phyloP scores from a whole-genome alignment of 2,888 invertebrate genomes.

The Carpatolechia fugitivella region DNA sequence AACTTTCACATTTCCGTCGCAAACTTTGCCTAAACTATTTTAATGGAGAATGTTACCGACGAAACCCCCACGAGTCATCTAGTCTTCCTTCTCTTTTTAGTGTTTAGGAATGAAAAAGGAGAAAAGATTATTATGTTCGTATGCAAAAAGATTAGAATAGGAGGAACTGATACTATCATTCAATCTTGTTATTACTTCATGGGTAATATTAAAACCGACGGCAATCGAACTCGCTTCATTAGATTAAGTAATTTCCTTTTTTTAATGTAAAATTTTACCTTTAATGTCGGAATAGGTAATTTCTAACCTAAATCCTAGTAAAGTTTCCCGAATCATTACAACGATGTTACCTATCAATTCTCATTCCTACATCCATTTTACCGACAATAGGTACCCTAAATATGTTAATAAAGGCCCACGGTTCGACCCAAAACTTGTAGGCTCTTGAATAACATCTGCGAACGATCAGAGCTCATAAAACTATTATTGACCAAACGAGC shows the following conservation, averaged over 20 bases:
- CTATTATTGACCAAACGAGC: too few species aligned
- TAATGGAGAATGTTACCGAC: slow-evolving; percentile 49
- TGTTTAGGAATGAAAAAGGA: neutral
- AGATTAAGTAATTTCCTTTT: too few species aligned
- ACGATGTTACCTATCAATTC: too few species aligned
- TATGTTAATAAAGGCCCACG: neutral
- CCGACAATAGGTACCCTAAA: neutral
- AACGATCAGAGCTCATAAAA: neutral
- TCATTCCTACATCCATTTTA: neutral
- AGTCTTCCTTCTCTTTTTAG: neutral
- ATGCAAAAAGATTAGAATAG: too few species aligned
- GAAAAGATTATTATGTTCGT: neutral
- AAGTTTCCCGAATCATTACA: neutral
- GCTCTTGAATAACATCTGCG: neutral
- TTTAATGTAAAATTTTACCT: too few species aligned
- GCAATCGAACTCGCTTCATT: too few species aligned
- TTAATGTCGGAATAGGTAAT: too few species aligned
- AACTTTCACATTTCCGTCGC: slow-evolving; percentile 18
- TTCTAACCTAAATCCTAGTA: too few species aligned
- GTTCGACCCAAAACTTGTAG: neutral
- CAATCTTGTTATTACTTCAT: too few species aligned
- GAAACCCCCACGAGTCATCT: neutral
- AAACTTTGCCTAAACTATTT: slow-evolving; percentile 41
- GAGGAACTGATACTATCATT: too few species aligned
- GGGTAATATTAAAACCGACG: too few species aligned